Evolutionary conservation across 2,888 invertebrate species (phyloP).

Genomic region (Lepidochitona cinerea): DNA sequence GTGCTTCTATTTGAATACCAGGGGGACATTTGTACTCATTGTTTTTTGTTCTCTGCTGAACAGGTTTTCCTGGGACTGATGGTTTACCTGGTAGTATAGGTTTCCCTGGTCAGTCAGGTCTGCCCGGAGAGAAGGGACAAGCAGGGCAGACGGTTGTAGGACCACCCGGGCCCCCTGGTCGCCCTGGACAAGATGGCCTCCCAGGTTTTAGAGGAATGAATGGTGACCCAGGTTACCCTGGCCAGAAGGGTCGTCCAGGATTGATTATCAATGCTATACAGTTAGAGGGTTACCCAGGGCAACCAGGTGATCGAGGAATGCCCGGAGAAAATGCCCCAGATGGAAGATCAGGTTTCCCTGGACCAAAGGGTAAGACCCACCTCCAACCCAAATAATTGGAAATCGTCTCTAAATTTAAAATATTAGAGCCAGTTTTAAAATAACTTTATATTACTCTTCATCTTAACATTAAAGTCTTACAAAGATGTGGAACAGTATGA

Average conservation of each 20-base stretch:
- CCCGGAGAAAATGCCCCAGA: slow-evolving; percentile 36
- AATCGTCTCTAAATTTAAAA: too few species aligned
- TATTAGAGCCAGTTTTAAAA: too few species aligned
- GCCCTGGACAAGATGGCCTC: slow-evolving; percentile 43
- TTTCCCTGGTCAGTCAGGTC: slow-evolving; percentile 19
- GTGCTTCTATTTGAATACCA: too few species aligned
- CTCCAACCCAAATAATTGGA: too few species aligned
- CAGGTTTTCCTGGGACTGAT: slow-evolving; percentile 56
- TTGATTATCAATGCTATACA: slow-evolving; percentile 58
- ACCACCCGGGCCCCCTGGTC: slow-evolving; percentile 51
- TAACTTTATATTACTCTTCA: too few species aligned
- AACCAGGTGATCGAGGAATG: slow-evolving; percentile 42
- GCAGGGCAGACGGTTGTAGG: slow-evolving; percentile 60
- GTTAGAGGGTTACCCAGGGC: slow-evolving; percentile 49
- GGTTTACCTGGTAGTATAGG: slow-evolving; percentile 47
- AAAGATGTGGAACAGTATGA: too few species aligned
- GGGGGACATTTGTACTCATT: too few species aligned
- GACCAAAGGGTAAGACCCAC: slow-evolving; percentile 47
- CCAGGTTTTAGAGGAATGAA: slow-evolving; percentile 54
- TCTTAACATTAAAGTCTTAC: too few species aligned
- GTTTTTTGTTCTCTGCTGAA: background rate
- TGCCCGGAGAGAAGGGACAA: slow-evolving; percentile 13
- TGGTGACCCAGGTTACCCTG: slow-evolving; percentile 50
- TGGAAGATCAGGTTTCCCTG: slow-evolving; percentile 49
- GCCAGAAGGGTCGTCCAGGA: slow-evolving; percentile 53